These are phyloP conservation scores for Catalaphyllia jardinei DNA, from an alignment of 64 coral and sea anemone genomes.

Conservation along the genomic window DNA sequence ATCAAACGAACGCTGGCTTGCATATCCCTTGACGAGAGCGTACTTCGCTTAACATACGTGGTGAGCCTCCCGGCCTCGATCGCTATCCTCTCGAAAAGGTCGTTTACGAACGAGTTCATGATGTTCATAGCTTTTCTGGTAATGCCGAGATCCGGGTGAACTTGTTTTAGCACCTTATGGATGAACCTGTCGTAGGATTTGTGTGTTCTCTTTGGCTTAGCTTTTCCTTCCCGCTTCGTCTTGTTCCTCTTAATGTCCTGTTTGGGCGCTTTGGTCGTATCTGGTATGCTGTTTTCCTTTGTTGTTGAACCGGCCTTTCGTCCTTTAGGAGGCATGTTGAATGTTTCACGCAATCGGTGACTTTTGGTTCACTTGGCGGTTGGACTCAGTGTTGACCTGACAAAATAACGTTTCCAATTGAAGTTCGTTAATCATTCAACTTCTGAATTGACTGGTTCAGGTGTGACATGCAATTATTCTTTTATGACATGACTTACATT, in stretches of 20 bases:
- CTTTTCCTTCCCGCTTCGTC: not conserved
- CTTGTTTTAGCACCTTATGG: not conserved
- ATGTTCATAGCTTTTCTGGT: not conserved
- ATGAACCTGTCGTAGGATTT: not conserved
- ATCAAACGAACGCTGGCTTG: not conserved
- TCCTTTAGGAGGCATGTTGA: not conserved
- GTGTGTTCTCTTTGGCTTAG: not conserved
- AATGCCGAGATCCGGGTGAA: not conserved
- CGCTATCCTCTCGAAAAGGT: not conserved
- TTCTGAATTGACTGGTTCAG: too few species aligned
- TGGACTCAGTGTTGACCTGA: too few species aligned
- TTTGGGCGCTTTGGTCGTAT: not conserved
- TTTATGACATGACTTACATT: too few species aligned
- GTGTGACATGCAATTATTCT: too few species aligned
- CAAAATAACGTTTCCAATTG: too few species aligned
- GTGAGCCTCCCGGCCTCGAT: not conserved
- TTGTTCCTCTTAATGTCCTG: not conserved
- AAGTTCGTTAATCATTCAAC: too few species aligned
- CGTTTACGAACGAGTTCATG: conserved; percentile 1
- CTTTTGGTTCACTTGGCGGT: too few species aligned
- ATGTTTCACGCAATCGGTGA: too few species aligned
- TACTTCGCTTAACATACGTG: not conserved
- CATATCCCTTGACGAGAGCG: not conserved
- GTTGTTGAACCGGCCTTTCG: not conserved
- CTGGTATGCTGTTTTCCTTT: not conserved